Evolutionary conservation across 2,113 vertebrate genomes (phyloP).

Genomic region (Solenodon paradoxus): DNA sequence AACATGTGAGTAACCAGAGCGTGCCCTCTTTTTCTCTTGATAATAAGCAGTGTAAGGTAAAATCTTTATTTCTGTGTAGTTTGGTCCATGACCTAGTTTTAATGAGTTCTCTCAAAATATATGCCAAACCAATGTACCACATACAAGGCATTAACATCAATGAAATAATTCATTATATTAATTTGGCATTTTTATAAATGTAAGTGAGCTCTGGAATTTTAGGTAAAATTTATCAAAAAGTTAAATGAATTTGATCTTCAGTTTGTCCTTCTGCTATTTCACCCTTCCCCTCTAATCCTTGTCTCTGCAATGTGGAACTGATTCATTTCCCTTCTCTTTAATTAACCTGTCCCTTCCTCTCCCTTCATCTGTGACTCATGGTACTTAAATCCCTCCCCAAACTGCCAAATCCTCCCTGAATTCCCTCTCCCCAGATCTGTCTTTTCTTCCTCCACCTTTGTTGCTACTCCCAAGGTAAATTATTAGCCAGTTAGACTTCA

Average conservation of each 20-base stretch:
- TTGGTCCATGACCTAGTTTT: background rate
- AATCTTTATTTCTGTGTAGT: background rate
- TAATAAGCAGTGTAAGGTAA: background rate
- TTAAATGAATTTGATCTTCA: background rate
- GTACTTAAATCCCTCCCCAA: background rate
- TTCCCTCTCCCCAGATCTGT: background rate
- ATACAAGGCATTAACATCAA: background rate
- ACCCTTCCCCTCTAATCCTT: background rate
- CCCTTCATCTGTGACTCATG: conserved; percentile 52
- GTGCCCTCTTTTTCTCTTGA: background rate
- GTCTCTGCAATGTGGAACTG: background rate
- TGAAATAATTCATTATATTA: background rate
- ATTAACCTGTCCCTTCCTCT: background rate
- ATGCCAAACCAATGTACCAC: background rate
- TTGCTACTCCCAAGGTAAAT: background rate
- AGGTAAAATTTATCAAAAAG: background rate
- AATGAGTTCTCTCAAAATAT: background rate
- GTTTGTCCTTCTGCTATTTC: background rate
- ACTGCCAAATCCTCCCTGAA: background rate
- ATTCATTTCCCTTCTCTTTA: conserved; percentile 29
- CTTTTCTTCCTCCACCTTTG: background rate
- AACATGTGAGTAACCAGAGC: too few species aligned
- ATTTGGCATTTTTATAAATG: background rate
- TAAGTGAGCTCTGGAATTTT: background rate
- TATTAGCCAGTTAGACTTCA: background rate